Evolutionary conservation across 2,113 vertebrate genomes (phyloP).

Genomic region (Rhinichthys klamathensis): DNA sequence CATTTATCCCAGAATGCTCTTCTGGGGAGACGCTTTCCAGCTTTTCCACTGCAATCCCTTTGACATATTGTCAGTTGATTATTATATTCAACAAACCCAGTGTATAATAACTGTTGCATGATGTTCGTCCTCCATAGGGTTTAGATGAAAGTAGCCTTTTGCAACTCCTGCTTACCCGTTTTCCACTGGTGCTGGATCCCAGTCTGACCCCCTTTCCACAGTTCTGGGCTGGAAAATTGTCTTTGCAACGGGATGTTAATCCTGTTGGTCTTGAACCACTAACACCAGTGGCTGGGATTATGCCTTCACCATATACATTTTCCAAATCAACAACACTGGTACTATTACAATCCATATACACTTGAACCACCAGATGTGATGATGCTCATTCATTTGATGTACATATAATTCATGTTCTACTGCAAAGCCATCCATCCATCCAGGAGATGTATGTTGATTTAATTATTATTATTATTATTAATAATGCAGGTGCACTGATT

Average conservation of each 20-base stretch:
- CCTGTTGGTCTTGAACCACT: not conserved
- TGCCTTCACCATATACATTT: not conserved
- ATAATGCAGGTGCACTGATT: no score
- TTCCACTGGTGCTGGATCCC: not conserved
- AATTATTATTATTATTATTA: no score
- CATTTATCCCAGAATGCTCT: slow-evolving; percentile 43
- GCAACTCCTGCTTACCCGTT: not conserved
- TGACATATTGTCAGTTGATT: slow-evolving; percentile 23
- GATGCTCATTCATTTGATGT: no score
- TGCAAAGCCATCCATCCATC: no score
- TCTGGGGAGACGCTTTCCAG: slow-evolving; percentile 21
- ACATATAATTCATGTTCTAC: no score
- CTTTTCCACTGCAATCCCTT: slow-evolving; percentile 22
- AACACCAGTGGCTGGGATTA: not conserved
- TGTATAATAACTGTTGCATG: slow-evolving; percentile 4
- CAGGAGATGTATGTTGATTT: no score
- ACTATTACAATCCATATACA: not conserved
- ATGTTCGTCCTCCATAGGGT: not conserved
- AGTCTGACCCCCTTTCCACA: not conserved
- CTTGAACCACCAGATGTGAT: no score
- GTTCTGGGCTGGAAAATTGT: slow-evolving; percentile 1
- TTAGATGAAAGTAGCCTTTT: slow-evolving; percentile 7
- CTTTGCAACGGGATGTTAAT: not conserved
- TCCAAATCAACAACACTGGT: not conserved
- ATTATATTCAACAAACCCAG: not conserved